These are phyloP conservation scores for Trochalopteron elliotii DNA, from an alignment of 2,113 vertebrate species.

Conservation along the genomic window DNA sequence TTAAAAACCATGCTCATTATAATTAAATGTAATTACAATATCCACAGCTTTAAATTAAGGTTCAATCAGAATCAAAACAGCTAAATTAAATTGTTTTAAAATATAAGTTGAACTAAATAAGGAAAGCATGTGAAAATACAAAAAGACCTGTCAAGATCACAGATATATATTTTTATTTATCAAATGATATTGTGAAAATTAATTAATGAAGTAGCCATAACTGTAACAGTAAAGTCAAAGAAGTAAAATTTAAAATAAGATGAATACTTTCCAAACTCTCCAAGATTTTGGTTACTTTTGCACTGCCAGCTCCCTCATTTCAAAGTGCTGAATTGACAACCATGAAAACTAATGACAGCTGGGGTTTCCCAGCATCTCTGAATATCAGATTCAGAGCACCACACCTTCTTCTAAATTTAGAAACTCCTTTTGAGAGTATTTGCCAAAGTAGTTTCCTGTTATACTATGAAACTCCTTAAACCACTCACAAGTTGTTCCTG, in stretches of 20 bases:
- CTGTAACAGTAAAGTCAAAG: not conserved
- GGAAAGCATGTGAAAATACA: not conserved
- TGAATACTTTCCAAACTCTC: not conserved
- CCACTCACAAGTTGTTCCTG: not conserved
- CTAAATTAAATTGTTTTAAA: not conserved
- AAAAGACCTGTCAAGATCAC: not conserved
- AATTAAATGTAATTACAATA: constrained; percentile 2
- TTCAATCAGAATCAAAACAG: not conserved
- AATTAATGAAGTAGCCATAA: not conserved
- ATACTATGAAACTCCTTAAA: not conserved
- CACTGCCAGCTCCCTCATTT: not conserved
- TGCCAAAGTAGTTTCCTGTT: not conserved
- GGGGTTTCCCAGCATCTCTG: not conserved
- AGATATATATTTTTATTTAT: not conserved
- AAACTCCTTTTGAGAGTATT: not conserved
- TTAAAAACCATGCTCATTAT: not conserved
- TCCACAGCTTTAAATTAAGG: not conserved
- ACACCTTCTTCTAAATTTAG: not conserved
- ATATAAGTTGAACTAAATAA: not conserved
- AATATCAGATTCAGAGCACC: not conserved
- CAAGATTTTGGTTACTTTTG: not conserved
- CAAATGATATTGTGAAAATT: not conserved
- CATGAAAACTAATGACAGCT: not conserved
- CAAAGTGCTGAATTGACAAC: not conserved
- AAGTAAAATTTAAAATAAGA: not conserved